Base-by-base conservation (phyloP, 2,888 invertebrate species). In the Cataglyphis rosenhaueri region DNA sequence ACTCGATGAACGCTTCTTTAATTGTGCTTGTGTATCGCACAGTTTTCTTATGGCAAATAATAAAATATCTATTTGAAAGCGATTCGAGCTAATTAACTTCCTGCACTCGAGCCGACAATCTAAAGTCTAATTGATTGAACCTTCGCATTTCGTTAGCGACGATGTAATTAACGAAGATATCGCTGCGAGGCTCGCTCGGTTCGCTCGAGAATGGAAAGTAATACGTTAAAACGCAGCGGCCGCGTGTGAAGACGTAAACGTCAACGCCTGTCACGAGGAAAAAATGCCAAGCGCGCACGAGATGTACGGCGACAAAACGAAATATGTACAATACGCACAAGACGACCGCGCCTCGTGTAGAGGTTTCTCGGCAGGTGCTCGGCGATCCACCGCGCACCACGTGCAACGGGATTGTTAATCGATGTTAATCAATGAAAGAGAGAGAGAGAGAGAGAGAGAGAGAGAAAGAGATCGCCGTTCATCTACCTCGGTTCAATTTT, bases 401-500 rank as follows among this genome's bases (percentile, higher is more conserved):
- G 78, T 70, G 48, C 76, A 55, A 59, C n/a, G 15, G 25, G 64
- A 66, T 76, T 25, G 70, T 79, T 70, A 70, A 79, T 79, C 70
- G 70, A 44, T 21, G 59, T 79, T 79, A 70, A 79, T 59, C 78
- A 25, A 70, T 25, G 59, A 59, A 25, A 66, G 41, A 38, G 29
- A 71, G 35, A 21, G 21, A 21, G 21, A 21, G 21, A 21, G 21
- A 21, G 21, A 21, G 21, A 21, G 29, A 41, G 21, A 21, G 21
- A 21, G 21, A 21, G 21, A 21, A 0, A 21, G 21, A 21, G 29
- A 41, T 29, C 61, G 78, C 86, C 86, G 85, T 88, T 91, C 87
- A 82, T 85, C 32, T 65, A 81, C 87, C 82, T 83, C 86, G 81
- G 48, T 83, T 82, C 84, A 65, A 84, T 84, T 88, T 89, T 86